Conservation (phyloP, 2,797 vertebrate species). For the Scarus forsteni region DNA sequence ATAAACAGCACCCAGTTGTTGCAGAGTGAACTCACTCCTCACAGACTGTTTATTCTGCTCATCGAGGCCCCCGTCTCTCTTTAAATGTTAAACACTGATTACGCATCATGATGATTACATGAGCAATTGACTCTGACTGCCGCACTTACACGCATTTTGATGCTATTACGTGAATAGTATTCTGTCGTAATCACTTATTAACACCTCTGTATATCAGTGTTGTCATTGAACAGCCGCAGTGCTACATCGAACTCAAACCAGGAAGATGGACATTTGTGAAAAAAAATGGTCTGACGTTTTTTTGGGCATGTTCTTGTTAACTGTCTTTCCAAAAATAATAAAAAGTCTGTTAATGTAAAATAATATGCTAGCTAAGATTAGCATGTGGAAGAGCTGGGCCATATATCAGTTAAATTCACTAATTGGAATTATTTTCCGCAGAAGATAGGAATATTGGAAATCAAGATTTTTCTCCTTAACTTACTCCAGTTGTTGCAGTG, state of each 20-base stretch:
- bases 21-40: conserved; percentile 64
- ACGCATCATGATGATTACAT: conserved; percentile 26
- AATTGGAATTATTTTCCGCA: too few species aligned
- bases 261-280: not conserved
- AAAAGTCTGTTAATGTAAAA: not conserved
- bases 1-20: conserved; percentile 79
- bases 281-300: not conserved
- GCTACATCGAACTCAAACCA: not conserved
- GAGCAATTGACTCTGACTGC: conserved; percentile 35
- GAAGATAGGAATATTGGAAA: too few species aligned
- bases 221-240: not conserved
- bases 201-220: not conserved
- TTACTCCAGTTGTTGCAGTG: too few species aligned
- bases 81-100: conserved; percentile 69
- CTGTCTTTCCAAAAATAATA: not conserved
- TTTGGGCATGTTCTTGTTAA: not conserved
- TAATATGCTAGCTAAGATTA: not conserved
- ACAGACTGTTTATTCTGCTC: conserved; percentile 71
- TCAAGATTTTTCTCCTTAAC: too few species aligned
- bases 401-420: too few species aligned
- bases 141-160: conserved; percentile 35
- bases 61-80: conserved; percentile 49
- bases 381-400: too few species aligned
- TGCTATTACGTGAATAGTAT: conserved; percentile 3
- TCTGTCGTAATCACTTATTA: conserved; percentile 12